These are phyloP conservation scores for Mionectes olivaceus DNA, from an alignment of 2,797 vertebrate species.

Conservation along the genomic window DNA sequence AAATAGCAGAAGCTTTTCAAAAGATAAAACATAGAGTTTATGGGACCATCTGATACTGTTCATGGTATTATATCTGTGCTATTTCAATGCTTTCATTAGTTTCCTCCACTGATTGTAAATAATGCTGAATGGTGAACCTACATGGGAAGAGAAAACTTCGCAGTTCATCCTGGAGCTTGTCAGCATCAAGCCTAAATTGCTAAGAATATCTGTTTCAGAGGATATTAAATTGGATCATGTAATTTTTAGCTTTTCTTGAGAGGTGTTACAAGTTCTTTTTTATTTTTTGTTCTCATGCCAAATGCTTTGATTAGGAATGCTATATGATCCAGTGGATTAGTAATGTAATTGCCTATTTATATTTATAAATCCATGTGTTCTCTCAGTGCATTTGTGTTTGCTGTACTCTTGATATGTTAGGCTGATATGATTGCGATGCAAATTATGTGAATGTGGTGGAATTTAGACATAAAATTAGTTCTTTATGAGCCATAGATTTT, in stretches of 20 bases:
- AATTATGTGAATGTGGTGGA: not conserved
- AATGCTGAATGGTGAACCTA: not conserved
- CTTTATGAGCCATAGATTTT: not conserved
- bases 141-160: constrained; percentile 14
- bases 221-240: not conserved
- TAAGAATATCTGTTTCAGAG: constrained; percentile 13
- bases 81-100: not conserved
- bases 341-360: constrained; percentile 17
- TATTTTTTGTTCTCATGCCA: not conserved
- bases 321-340: not conserved
- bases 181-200: not conserved
- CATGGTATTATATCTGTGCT: constrained; percentile 4
- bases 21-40: constrained; percentile 62
- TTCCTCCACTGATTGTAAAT: not conserved
- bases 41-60: not conserved
- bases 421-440: not conserved
- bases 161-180: not conserved
- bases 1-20: constrained; percentile 60
- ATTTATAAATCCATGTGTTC: constrained; percentile 25
- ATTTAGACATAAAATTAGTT: not conserved
- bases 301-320: constrained; percentile 32
- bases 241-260: constrained; percentile 14
- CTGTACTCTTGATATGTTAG: not conserved
- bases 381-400: not conserved
- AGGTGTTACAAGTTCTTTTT: not conserved